Evolutionary conservation across 2,113 vertebrate species (phyloP).

Genomic region (Thunnus thynnus): DNA sequence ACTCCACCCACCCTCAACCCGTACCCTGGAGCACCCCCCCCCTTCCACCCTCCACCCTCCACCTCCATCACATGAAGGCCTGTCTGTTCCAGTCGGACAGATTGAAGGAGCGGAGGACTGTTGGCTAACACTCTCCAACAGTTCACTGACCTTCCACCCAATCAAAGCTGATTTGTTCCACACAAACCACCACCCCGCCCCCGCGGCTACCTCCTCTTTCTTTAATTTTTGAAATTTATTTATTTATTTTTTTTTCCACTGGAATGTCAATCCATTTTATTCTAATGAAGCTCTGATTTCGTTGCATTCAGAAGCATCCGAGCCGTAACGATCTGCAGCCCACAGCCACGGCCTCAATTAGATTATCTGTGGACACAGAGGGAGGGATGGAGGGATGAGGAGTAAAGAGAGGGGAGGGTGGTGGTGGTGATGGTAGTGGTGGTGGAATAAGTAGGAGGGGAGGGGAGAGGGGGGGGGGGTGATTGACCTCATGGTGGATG

Average conservation of each 20-base stretch:
- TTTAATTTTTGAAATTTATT: slow-evolving; percentile 52
- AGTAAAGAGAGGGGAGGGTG: background rate
- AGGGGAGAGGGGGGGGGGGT: slow-evolving; percentile 25
- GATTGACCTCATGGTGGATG: slow-evolving; percentile 68
- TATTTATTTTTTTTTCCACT: slow-evolving; percentile 27
- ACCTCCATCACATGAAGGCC: background rate
- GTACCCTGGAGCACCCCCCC: background rate
- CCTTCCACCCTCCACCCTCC: background rate
- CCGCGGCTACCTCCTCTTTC: slow-evolving; percentile 14
- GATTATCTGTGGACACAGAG: slow-evolving; percentile 62
- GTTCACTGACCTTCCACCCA: slow-evolving; percentile 61
- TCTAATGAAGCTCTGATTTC: slow-evolving; percentile 78
- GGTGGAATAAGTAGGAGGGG: background rate
- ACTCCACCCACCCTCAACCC: background rate
- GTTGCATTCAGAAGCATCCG: slow-evolving; percentile 60
- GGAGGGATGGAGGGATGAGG: slow-evolving; percentile 34
- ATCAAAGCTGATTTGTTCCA: slow-evolving; percentile 69
- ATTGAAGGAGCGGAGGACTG: slow-evolving; percentile 10
- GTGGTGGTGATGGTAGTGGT: slow-evolving; percentile 29
- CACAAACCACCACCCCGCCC: slow-evolving; percentile 5
- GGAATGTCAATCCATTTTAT: slow-evolving; percentile 74
- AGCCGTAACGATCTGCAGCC: slow-evolving; percentile 72
- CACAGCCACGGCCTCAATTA: slow-evolving; percentile 74
- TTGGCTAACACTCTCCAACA: slow-evolving; percentile 30
- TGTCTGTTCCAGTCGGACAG: slow-evolving; percentile 47